Evolutionary conservation across 2,797 vertebrate species (phyloP).

Genomic region (Notolepis coatsorum): DNA sequence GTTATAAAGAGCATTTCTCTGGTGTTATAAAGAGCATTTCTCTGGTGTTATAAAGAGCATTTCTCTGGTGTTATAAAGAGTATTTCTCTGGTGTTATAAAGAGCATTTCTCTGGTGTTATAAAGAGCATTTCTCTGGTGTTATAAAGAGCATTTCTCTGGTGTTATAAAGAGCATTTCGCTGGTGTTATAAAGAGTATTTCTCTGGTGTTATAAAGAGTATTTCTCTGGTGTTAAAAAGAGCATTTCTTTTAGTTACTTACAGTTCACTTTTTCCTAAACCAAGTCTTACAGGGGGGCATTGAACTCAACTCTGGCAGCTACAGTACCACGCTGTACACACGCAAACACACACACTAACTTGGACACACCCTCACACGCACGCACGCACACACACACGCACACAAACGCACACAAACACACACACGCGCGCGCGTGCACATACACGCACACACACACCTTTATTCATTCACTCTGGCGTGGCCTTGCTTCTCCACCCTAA

Average conservation of each 20-base stretch:
- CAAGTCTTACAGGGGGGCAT: constrained; percentile 42
- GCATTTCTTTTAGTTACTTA: constrained; percentile 10
- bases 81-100: too few species aligned
- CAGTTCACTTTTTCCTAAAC: constrained; percentile 30
- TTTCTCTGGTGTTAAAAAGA: constrained; percentile 41
- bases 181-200: too few species aligned
- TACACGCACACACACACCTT: constrained; percentile 34
- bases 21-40: too few species aligned
- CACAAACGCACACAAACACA: too few species aligned
- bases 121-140: too few species aligned
- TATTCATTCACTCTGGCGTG: constrained; percentile 16
- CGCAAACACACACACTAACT: background rate
- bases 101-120: too few species aligned
- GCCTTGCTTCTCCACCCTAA: constrained; percentile 6
- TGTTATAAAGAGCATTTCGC: too few species aligned
- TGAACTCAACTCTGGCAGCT: constrained; percentile 33
- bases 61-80: too few species aligned
- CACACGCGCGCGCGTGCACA: background rate
- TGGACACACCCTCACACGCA: too few species aligned
- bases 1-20: too few species aligned
- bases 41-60: too few species aligned
- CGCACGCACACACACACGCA: constrained; percentile 33
- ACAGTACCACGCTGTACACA: background rate
- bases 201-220: constrained; percentile 11
- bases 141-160: too few species aligned